These are phyloP conservation scores for Cabera pusaria DNA, from an alignment of 2,888 invertebrate genomes.

Conservation along the genomic window DNA sequence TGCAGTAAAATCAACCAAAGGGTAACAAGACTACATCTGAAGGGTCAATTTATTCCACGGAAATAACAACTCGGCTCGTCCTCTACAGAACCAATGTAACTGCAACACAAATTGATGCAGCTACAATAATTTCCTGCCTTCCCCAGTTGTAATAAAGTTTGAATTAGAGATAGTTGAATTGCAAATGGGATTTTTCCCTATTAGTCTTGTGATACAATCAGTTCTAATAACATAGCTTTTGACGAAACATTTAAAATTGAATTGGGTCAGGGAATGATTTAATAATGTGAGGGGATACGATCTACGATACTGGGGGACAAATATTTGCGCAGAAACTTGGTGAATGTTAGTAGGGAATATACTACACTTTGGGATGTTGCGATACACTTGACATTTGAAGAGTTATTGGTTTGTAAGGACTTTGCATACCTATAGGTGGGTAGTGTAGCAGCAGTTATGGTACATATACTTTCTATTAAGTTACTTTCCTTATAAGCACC, in stretches of 20 bases:
- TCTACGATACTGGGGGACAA: constrained; percentile 1
- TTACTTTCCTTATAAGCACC: no score
- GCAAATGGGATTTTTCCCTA: background rate
- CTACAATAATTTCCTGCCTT: background rate
- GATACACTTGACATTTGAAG: no score
- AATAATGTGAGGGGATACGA: constrained; percentile 17
- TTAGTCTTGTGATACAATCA: no score
- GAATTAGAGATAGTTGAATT: background rate
- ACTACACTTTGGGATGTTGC: no score
- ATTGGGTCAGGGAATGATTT: constrained; percentile 21
- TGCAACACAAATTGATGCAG: constrained; percentile 2
- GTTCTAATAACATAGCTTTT: constrained; percentile 4
- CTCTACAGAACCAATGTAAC: constrained; percentile 1
- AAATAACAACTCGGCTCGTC: constrained; percentile 21
- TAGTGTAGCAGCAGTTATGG: no score
- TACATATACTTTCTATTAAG: no score
- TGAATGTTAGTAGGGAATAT: no score
- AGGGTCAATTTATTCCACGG: constrained; percentile 28
- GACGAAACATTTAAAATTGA: constrained; percentile 17
- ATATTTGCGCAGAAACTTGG: constrained; percentile 6
- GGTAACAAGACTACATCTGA: constrained; percentile 14
- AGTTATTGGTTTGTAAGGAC: no score
- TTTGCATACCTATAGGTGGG: no score
- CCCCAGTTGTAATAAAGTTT: background rate
- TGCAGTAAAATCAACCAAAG: background rate